Evolutionary conservation across 2,888 invertebrate genomes (phyloP), one percentile per base, ranked within the genome.

Genomic region (Rhagophthalmus giganteus): DNA sequence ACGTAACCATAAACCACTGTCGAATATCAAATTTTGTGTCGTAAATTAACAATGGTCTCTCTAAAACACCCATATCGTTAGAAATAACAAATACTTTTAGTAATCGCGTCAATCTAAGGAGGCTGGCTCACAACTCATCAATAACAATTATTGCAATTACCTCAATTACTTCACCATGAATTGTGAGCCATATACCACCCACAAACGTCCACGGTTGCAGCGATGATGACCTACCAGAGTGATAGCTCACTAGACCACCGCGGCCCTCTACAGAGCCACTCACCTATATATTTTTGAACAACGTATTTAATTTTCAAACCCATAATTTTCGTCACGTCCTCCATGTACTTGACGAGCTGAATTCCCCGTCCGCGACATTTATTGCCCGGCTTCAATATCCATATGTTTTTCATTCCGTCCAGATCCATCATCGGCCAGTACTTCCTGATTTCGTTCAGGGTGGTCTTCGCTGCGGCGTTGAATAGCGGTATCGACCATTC

Each of bases 241-340:
- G n/a, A n/a, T n/a, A n/a, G n/a, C n/a, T n/a, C n/a, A n/a, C n/a
- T n/a, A n/a, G n/a, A n/a, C n/a, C n/a, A n/a, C n/a, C n/a, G n/a
- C n/a, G n/a, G n/a, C n/a, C n/a, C n/a, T n/a, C n/a, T n/a, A n/a
- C n/a, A 41, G 1, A 11, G 27, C 8, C 15, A 12, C 72, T 77
- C 79, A 93, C 94, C 94, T 63, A 96, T 93, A 72, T 96, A 96
- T 76, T 96, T 96, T 73, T 96, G 95, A 7, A 95, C 90, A 35
- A 96, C 93, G 73, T 88, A 95, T 79, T 90, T 83, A 67, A 85
- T 81, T 74, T 87, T 87, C 60, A 82, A 78, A 14, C 81, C 80
- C 69, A 78, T 75, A n/a, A 84, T 80, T 59, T 82, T 79, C 68
- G 86, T 87, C 44, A 96, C 93, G 64, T 93, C 91, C 62, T 91